Base-by-base conservation (phyloP, 1,140 invertebrate genomes). In the Aphidius ervi region DNA sequence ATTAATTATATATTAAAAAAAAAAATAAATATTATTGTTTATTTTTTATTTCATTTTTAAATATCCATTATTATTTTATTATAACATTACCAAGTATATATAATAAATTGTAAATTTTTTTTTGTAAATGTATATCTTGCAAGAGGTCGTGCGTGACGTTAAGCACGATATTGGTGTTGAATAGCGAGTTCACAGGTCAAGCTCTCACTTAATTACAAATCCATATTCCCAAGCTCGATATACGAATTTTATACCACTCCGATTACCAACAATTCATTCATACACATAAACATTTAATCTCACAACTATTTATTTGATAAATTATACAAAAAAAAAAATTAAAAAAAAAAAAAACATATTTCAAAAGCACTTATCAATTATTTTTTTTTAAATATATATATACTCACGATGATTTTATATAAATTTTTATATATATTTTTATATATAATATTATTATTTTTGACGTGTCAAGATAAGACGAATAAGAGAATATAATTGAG, bases 191-290 rank as follows among this genome's bases (percentile, higher is more conserved):
- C 46, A 58, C 16, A 56, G 55, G 43, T 58, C 56, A 39, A 31
- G 56, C 56, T 58, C 56, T 58, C 56, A 58, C 56, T 58, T 58
- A 58, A 58, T 58, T 58, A 58, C 56, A 58, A 23, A 41, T 37
- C 39, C 31, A 58, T 58, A 58, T 58, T 39, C 56, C 46, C 23
- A 31, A 31, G 23, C 7, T 23, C 10, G 47, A 9, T 9, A 48
- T 48, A 48, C 10, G 47, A 48, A 48, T 48, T 48, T 57, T 5
- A 57, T 46, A 52, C 40, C 37, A 39, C 49, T 52, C 49, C 23
- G 49, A 52, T 52, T 39, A 52, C 37, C 23, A 31, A 31, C 23
- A 31, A 31, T 31, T 31, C 23, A 31, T 31, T 31, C 23, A 31
- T 31, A 31, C 23, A 31, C 23, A 31, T 31, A 31, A 31, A 31